phyloP scores from a whole-genome alignment of 37 sponge, comb jelly and placozoan genomes.

The Lycopodina hypogea region DNA sequence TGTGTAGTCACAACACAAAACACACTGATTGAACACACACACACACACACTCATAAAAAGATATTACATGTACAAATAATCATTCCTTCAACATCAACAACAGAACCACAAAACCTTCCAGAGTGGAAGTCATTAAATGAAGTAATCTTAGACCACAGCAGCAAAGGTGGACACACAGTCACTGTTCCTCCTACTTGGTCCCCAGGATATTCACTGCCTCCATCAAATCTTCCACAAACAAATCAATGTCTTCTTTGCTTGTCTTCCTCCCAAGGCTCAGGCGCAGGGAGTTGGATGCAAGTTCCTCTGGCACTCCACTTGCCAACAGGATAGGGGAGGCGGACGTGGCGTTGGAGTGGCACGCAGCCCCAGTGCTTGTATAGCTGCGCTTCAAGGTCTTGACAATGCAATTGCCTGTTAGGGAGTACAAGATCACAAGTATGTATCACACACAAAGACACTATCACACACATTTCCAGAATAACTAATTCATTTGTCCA shows the following conservation, averaged over 20 bases:
- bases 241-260: constrained; percentile 52
- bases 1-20: too few species aligned
- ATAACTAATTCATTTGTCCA: too few species aligned
- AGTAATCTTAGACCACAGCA: too few species aligned
- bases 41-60: too few species aligned
- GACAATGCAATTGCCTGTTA: constrained; percentile 34
- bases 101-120: too few species aligned
- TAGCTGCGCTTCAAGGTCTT: constrained; percentile 18
- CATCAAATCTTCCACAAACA: constrained; percentile 48
- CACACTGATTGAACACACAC: too few species aligned
- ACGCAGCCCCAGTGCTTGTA: constrained; percentile 59
- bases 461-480: not conserved
- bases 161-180: too few species aligned
- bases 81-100: too few species aligned
- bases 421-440: not conserved
- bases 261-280: constrained; percentile 68
- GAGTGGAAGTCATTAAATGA: too few species aligned
- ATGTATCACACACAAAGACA: not conserved
- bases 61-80: too few species aligned
- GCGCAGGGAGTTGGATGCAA: constrained; percentile 59
- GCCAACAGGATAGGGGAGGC: constrained; percentile 47
- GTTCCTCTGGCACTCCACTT: constrained; percentile 50
- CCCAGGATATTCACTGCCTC: not conserved
- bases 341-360: constrained; percentile 33
- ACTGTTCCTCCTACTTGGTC: too few species aligned